phyloP scores from a whole-genome alignment of 2,888 invertebrate genomes.

The Hanleya hanleyi region DNA sequence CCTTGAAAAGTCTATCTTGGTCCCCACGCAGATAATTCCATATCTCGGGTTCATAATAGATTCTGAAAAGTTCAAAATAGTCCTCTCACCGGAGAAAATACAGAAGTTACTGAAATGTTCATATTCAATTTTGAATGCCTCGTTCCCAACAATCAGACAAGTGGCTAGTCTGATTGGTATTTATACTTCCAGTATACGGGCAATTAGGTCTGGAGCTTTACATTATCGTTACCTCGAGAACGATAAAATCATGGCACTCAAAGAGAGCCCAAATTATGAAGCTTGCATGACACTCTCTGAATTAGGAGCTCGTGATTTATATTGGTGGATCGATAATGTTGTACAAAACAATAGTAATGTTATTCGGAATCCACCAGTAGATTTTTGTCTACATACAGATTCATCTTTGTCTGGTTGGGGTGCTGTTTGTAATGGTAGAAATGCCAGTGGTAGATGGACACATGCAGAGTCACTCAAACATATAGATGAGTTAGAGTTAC shows the following conservation, averaged over 20 bases:
- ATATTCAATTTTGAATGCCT: neutral
- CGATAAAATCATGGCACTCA: neutral
- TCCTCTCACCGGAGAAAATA: neutral
- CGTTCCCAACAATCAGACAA: neutral
- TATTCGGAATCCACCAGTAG: neutral
- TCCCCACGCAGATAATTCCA: neutral
- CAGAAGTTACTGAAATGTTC: neutral
- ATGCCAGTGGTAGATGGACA: neutral
- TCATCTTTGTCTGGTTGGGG: constrained; percentile 1
- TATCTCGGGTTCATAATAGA: neutral
- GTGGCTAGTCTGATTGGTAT: neutral
- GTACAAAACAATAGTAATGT: no score
- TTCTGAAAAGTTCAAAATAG: neutral
- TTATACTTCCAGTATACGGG: neutral
- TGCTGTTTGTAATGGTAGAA: neutral
- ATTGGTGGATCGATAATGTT: constrained; percentile 2
- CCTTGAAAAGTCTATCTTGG: neutral
- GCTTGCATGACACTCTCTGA: neutral
- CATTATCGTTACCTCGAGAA: neutral
- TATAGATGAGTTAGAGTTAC: constrained; percentile 3
- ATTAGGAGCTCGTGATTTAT: neutral
- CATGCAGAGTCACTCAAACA: neutral
- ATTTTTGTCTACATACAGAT: neutral
- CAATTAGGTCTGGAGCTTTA: neutral
- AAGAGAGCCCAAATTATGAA: neutral